These are phyloP conservation scores for Euplexia lucipara DNA, from an alignment of 2,888 invertebrate species.

Conservation along the genomic window DNA sequence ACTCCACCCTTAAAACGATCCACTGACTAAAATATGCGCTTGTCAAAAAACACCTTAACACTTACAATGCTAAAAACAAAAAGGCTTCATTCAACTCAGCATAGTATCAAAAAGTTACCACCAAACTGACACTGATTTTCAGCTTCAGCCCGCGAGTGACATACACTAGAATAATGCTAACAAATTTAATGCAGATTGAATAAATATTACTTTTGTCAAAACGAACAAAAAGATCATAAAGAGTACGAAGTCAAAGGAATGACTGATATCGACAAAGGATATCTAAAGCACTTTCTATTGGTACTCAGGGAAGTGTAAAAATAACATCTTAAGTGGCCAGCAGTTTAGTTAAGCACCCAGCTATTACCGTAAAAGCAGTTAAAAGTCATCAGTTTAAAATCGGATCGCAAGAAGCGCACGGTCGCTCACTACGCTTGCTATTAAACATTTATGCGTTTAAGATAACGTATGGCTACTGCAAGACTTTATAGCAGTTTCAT, in stretches of 20 bases:
- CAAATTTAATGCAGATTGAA: too few species aligned
- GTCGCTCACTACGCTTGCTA: conserved; percentile 78
- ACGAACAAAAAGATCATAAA: background rate
- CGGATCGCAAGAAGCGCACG: conserved; percentile 80
- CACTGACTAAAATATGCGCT: too few species aligned
- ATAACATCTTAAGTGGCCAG: conserved; percentile 78
- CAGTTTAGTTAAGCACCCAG: conserved; percentile 79
- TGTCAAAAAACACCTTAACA: too few species aligned
- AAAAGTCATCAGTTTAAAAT: conserved; percentile 89
- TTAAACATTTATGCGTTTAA: conserved; percentile 87
- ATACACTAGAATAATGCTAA: too few species aligned
- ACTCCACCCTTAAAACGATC: too few species aligned
- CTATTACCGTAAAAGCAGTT: conserved; percentile 84
- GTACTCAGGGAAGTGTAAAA: conserved; percentile 60
- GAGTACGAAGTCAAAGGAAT: background rate
- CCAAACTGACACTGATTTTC: too few species aligned
- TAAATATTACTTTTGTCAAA: background rate
- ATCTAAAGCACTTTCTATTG: conserved; percentile 38
- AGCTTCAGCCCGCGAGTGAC: too few species aligned
- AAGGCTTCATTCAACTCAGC: too few species aligned
- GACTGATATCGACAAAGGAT: background rate
- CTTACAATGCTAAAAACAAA: too few species aligned
- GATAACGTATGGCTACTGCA: conserved; percentile 84
- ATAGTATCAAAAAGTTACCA: too few species aligned
- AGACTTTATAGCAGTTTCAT: conserved; percentile 87